phyloP scores from a whole-genome alignment of 2,888 invertebrate species.

The Octodonta nipae region DNA sequence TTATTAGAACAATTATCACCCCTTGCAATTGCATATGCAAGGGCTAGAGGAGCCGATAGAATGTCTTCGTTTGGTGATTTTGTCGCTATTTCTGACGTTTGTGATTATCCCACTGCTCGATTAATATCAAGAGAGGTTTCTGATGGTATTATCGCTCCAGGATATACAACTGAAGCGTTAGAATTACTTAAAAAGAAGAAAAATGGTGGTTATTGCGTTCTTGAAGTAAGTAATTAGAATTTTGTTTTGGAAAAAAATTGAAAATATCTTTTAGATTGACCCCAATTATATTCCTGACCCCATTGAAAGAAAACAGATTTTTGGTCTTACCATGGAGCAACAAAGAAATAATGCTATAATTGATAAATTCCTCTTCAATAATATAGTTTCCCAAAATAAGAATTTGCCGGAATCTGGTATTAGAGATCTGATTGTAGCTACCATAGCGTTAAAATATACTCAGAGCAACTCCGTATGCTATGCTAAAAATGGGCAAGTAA shows the following conservation, averaged over 20 bases:
- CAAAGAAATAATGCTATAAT: constrained; percentile 80
- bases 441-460: constrained; percentile 91
- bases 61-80: constrained; percentile 99
- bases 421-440: constrained; percentile 87
- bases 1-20: constrained; percentile 59
- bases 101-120: constrained; percentile 80
- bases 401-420: constrained; percentile 58
- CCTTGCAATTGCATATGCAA: constrained; percentile 80
- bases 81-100: constrained; percentile 80
- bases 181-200: constrained; percentile 87
- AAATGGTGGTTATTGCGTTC: constrained; percentile 77
- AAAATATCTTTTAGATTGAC: constrained; percentile 51
- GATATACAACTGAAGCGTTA: constrained; percentile 71
- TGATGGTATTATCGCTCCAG: constrained; percentile 95
- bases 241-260: neutral
- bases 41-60: constrained; percentile 92
- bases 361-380: constrained; percentile 59
- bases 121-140: constrained; percentile 90
- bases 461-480: constrained; percentile 98
- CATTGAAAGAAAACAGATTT: constrained; percentile 71
- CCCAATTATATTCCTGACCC: constrained; percentile 66
- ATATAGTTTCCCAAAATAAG: constrained; percentile 63
- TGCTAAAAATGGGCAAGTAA: constrained; percentile 77
- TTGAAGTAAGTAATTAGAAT: constrained; percentile 40
- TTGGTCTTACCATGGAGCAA: constrained; percentile 75